phyloP scores from a whole-genome alignment of 2,888 invertebrate genomes.

The Brachypalpus laphriformis region DNA sequence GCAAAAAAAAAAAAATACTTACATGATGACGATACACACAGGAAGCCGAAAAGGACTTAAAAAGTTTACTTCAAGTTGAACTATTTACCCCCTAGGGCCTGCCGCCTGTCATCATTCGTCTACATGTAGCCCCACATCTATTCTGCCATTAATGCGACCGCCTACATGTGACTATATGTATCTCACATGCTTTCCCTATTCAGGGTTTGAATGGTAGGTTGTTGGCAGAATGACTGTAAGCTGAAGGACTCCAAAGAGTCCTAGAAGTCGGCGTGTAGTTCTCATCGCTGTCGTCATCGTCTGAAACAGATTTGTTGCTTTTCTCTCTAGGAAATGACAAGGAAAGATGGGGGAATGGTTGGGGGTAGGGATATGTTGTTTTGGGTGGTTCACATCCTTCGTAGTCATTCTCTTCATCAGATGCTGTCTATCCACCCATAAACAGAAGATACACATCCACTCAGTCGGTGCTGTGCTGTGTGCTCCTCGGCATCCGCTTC shows the following conservation, averaged over 20 bases:
- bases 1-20: slow-evolving; percentile 61
- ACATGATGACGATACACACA: slow-evolving; percentile 44
- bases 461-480: slow-evolving; percentile 18
- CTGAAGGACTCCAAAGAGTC: slow-evolving; percentile 64
- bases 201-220: slow-evolving; percentile 17
- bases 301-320: slow-evolving; percentile 69
- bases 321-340: slow-evolving; percentile 22
- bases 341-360: not conserved
- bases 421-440: slow-evolving; percentile 45
- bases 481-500: slow-evolving; percentile 32
- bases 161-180: slow-evolving; percentile 31
- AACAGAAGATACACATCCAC: slow-evolving; percentile 50
- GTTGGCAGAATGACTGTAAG: slow-evolving; percentile 21
- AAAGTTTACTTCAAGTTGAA: slow-evolving; percentile 73
- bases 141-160: slow-evolving; percentile 39
- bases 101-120: slow-evolving; percentile 70
- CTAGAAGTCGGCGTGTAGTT: slow-evolving; percentile 64
- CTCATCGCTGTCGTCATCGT: slow-evolving; percentile 23
- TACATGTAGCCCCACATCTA: slow-evolving; percentile 49
- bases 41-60: slow-evolving; percentile 66
- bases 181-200: slow-evolving; percentile 53
- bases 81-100: slow-evolving; percentile 67
- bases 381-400: slow-evolving; percentile 41
- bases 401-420: slow-evolving; percentile 36
- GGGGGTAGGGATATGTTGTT: too few relatives aligned